Evolutionary conservation across 2,113 vertebrate species (phyloP).

Genomic region (Pterocles burchelli): DNA sequence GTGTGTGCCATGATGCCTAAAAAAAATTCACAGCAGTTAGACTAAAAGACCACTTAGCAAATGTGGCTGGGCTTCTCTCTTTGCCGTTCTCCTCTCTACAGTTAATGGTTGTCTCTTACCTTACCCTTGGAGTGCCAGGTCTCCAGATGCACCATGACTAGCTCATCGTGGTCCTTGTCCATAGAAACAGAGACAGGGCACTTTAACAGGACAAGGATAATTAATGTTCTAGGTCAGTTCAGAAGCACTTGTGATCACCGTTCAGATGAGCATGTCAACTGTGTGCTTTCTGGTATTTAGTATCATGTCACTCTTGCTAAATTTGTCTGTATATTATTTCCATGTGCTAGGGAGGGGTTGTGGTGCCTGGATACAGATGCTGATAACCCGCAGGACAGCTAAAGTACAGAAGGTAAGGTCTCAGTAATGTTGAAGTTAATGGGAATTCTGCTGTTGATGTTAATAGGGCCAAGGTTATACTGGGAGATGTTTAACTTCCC

Average conservation of each 20-base stretch:
- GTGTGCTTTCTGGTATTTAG: neutral
- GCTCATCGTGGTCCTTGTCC: neutral
- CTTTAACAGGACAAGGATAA: neutral
- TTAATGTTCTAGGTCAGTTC: neutral
- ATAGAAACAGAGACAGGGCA: neutral
- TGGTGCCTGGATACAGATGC: neutral
- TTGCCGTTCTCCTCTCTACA: neutral
- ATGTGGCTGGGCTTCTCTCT: neutral
- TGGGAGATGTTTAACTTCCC: neutral
- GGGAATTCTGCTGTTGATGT: neutral
- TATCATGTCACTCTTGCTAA: neutral
- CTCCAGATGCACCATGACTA: neutral
- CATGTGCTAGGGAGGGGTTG: neutral
- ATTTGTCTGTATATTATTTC: neutral
- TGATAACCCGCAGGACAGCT: neutral
- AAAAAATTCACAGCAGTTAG: neutral
- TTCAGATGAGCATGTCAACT: neutral
- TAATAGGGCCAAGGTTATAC: neutral
- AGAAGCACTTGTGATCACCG: neutral
- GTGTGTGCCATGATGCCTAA: rapidly evolving
- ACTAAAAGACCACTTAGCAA: neutral
- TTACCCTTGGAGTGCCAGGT: neutral
- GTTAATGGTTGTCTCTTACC: neutral
- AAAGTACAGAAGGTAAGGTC: neutral
- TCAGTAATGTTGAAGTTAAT: neutral